Base-by-base conservation (phyloP, 2,888 invertebrate species). In the Atethmia centrago region DNA sequence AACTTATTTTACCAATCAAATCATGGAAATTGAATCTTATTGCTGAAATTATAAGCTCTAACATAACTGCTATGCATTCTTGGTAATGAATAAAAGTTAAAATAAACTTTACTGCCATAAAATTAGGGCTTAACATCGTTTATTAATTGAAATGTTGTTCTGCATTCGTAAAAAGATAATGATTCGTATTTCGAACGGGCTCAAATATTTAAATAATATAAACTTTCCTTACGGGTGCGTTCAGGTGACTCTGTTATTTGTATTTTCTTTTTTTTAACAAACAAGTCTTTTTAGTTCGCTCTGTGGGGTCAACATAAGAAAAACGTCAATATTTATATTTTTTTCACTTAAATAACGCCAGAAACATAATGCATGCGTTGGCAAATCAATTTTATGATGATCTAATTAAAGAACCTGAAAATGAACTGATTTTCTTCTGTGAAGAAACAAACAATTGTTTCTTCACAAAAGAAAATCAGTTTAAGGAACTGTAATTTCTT, bases 101-200 rank as follows among this genome's bases (percentile, higher is more conserved):
- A 82, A 66, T 77, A 40, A 77, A 86, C 85, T 82, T 85, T 90
- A 80, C 36, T 0, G 0, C 0, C 0, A 16, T 36, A 0, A 8
- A 19, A n/a, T 80, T 88, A 91, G 62, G 77, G 81, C 79, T 73
- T 14, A 85, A 78, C 45, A 31, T 76, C 14, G 28, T 55, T 49
- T 68, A 56, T 55, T 77, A 74, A 77, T 51, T 73, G 71, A 69
- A 56, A 71, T 73, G 80, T 79, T 90, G 85, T 87, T 84, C 81
- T 85, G 88, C 70, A 91, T 91, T 91, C 87, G 91, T 87, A 90
- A 92, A 93, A 90, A 92, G 93, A 93, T 95, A 95, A 95, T 94
- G 92, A 92, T 93, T 92, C 89, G 91, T 89, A 93, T 94, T 94
- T 93, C 89, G 93, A 93, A 93, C 92, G 91, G 92, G 92, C 91